Evolutionary conservation across 2,888 invertebrate species (phyloP).

Genomic region (Halictus ligatus): DNA sequence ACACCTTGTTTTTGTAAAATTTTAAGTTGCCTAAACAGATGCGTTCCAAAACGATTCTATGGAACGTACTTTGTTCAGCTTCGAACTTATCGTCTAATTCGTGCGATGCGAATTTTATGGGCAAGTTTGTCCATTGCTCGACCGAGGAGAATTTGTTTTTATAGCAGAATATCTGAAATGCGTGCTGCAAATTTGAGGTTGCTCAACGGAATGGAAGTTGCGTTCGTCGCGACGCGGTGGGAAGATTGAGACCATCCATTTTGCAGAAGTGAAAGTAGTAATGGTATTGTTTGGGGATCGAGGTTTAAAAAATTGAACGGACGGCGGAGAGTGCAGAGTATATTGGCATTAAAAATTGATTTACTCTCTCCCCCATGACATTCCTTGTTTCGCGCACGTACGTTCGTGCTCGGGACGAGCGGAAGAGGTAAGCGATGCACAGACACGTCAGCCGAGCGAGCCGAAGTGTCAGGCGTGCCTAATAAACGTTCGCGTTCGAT

Average conservation of each 20-base stretch:
- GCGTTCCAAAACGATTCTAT: no score
- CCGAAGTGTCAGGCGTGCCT: neutral
- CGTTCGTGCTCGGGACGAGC: neutral
- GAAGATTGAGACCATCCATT: neutral
- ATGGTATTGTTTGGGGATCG: neutral
- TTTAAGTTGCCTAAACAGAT: no score
- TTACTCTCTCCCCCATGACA: neutral
- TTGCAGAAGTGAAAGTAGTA: neutral
- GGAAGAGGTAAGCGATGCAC: neutral
- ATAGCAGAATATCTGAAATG: neutral
- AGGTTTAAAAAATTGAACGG: neutral
- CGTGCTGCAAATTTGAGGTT: neutral
- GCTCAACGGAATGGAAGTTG: neutral
- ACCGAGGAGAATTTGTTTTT: neutral
- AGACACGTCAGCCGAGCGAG: slow-evolving; percentile 2
- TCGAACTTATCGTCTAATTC: no score
- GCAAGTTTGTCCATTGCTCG: neutral
- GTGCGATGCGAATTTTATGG: neutral
- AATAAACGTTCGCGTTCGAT: neutral
- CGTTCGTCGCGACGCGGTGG: neutral
- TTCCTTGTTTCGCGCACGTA: slow-evolving; percentile 1
- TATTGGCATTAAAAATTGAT: neutral
- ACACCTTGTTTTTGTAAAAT: no score
- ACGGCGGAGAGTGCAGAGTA: neutral
- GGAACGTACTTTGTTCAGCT: no score